phyloP scores from a whole-genome alignment of 2,888 invertebrate species.

The Galeruca laticollis region DNA sequence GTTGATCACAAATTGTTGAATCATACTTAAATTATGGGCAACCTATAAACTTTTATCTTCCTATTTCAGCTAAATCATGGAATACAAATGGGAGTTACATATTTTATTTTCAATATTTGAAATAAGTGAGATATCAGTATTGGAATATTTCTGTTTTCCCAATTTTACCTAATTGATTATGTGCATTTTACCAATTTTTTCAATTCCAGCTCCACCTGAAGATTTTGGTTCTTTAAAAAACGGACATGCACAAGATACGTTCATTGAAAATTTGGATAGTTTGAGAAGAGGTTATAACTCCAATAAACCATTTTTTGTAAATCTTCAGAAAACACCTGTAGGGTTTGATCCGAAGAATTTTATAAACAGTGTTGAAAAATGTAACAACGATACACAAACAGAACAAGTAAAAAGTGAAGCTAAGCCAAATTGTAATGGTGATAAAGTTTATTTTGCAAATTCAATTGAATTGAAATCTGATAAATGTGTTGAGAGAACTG shows the following conservation, averaged over 20 bases:
- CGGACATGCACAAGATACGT: constrained; percentile 40
- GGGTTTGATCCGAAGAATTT: constrained; percentile 47
- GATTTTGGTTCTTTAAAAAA: constrained; percentile 47
- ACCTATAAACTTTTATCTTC: no score
- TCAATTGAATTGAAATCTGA: constrained; percentile 38
- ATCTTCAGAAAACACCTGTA: constrained; percentile 46
- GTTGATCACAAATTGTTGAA: no score
- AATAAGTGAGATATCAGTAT: no score
- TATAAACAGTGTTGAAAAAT: constrained; percentile 35
- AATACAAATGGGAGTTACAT: no score
- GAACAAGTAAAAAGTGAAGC: constrained; percentile 31
- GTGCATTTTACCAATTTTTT: not conserved
- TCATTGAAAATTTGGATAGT: constrained; percentile 34
- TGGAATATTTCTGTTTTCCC: no score
- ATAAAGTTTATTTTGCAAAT: constrained; percentile 43
- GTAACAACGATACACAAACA: constrained; percentile 24
- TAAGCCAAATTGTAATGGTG: constrained; percentile 41
- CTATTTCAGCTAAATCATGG: no score
- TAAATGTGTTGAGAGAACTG: constrained; percentile 39
- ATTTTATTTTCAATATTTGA: no score
- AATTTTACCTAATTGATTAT: no score
- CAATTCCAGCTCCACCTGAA: constrained; percentile 46
- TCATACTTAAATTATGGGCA: no score
- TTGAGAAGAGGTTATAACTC: constrained; percentile 34
- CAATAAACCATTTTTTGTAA: constrained; percentile 44